These are phyloP conservation scores for Pyrrhia umbra DNA, from an alignment of 2,888 invertebrate genomes.

Conservation along the genomic window DNA sequence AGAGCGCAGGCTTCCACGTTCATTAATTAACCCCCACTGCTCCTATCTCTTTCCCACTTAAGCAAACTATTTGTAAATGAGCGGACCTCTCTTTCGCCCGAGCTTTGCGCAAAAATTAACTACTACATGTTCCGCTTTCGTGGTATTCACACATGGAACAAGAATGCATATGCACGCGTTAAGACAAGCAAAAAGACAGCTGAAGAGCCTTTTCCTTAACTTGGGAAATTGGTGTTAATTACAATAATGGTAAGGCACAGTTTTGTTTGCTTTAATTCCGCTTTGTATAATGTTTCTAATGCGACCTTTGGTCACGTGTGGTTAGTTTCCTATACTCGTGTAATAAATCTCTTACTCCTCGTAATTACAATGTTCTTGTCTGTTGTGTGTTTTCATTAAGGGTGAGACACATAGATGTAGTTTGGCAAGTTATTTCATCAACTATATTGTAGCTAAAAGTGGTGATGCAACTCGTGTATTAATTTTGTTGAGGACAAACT, in stretches of 20 bases:
- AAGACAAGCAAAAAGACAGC: constrained; percentile 65
- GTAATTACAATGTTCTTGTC: constrained; percentile 90
- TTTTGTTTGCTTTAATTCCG: constrained; percentile 75
- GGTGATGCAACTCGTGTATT: constrained; percentile 23
- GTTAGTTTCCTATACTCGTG: constrained; percentile 86
- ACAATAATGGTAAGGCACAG: constrained; percentile 75
- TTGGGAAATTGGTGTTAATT: constrained; percentile 81
- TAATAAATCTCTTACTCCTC: constrained; percentile 89
- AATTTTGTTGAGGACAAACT: constrained; percentile 33
- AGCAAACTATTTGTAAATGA: constrained; percentile 88
- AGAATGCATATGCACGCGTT: constrained; percentile 87
- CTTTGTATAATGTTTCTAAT: constrained; percentile 71
- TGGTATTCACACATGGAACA: constrained; percentile 83
- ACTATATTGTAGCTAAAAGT: constrained; percentile 39
- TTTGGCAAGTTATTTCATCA: constrained; percentile 62
- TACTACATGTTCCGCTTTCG: constrained; percentile 86
- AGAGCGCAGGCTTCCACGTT: constrained; percentile 91
- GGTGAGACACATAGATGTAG: constrained; percentile 71
- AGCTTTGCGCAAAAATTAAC: constrained; percentile 91
- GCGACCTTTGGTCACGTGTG: constrained; percentile 83
- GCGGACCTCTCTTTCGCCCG: constrained; percentile 83
- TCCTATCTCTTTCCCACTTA: constrained; percentile 82
- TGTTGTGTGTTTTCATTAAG: constrained; percentile 89
- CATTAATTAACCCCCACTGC: constrained; percentile 89
- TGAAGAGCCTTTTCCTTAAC: constrained; percentile 67